phyloP scores from a whole-genome alignment of 1,140 invertebrate species.

The Eufriesea mexicana region DNA sequence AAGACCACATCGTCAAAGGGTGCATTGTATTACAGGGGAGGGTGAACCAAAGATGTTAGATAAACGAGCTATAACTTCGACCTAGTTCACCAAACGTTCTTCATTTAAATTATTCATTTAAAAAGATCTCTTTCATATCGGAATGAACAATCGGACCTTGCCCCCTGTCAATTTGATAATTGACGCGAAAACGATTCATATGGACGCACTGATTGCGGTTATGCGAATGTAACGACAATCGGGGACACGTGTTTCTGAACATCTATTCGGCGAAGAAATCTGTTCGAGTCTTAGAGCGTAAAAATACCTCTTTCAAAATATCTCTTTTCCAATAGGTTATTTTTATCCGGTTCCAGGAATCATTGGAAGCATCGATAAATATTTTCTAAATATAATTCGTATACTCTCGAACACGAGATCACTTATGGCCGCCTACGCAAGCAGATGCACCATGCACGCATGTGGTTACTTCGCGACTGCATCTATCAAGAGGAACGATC shows the following conservation, averaged over 20 bases:
- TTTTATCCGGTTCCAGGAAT: background rate
- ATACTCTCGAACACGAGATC: background rate
- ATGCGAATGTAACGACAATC: background rate
- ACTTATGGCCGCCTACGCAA: background rate
- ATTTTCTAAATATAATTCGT: constrained; percentile 11
- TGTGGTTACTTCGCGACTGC: constrained; percentile 33
- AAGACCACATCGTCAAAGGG: background rate
- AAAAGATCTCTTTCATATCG: background rate
- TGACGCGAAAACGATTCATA: background rate
- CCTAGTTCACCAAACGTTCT: background rate
- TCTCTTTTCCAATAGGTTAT: background rate
- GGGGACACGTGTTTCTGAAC: too few relatives aligned
- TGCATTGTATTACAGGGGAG: background rate
- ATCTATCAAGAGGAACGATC: constrained; percentile 63
- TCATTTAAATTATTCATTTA: background rate
- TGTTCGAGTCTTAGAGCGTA: background rate
- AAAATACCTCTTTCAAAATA: background rate
- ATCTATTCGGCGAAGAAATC: background rate
- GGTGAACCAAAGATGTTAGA: background rate
- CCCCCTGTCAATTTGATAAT: background rate
- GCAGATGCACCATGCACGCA: constrained; percentile 36
- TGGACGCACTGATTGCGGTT: background rate
- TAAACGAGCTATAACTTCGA: background rate
- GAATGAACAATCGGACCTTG: background rate
- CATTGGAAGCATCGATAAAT: background rate